Percentiles rank a stretch among this genome's conserved stretches.
Evolutionary conservation across 2,888 invertebrate species (phyloP).

Genomic region (Leptopilina myrica): DNA sequence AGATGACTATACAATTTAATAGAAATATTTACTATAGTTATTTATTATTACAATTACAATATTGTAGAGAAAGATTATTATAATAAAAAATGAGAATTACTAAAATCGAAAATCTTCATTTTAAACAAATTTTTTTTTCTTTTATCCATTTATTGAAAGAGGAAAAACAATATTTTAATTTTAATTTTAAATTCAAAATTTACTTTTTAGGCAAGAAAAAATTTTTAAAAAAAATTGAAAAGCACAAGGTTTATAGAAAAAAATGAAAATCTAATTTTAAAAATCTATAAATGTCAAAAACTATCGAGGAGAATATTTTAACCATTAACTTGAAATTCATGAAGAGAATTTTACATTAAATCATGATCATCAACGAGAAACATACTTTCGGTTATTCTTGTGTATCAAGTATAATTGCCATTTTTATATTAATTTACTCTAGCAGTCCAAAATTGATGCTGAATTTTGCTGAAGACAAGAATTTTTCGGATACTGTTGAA

Average conservation of each 20-base stretch:
- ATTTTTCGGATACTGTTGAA: neutral
- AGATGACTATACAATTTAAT: neutral
- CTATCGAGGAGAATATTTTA: neutral
- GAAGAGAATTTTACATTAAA: neutral
- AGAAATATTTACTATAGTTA: neutral
- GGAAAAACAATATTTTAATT: too few relatives aligned
- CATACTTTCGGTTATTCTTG: slow-evolving; percentile 4
- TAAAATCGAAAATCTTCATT: too few relatives aligned
- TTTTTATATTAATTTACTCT: slow-evolving; percentile 24
- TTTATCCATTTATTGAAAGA: too few relatives aligned
- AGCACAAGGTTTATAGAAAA: too few relatives aligned
- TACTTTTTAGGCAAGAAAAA: too few relatives aligned
- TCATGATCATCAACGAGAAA: slow-evolving; percentile 10
- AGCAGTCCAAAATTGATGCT: slow-evolving; percentile 4
- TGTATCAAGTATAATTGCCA: slow-evolving; percentile 17
- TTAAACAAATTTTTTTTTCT: too few relatives aligned
- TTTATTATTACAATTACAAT: neutral
- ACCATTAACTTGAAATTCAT: neutral
- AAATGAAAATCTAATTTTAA: too few relatives aligned
- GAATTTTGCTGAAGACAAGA: neutral
- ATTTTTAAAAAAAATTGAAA: too few relatives aligned
- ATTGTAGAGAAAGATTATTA: neutral
- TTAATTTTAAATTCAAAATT: too few relatives aligned
- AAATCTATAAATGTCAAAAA: too few relatives aligned
- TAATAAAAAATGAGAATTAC: too few relatives aligned